phyloP scores from a whole-genome alignment of 2,797 vertebrate genomes.

The Liparis tanakae region DNA sequence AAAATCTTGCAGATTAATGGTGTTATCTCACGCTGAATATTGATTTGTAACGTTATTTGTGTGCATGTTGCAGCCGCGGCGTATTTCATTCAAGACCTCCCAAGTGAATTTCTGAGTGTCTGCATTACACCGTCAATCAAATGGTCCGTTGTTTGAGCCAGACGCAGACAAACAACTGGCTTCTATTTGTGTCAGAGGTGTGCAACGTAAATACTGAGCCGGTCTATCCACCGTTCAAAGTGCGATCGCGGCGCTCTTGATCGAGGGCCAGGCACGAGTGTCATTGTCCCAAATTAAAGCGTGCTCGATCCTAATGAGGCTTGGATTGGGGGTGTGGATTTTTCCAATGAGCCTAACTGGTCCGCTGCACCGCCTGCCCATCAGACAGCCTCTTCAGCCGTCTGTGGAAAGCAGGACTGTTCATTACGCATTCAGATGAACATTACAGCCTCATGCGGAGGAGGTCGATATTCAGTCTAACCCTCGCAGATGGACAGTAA shows the following conservation, averaged over 20 bases:
- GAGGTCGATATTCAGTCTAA: conserved; percentile 63
- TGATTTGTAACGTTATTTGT: not conserved
- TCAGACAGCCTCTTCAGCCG: conserved; percentile 42
- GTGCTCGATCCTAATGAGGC: conserved; percentile 60
- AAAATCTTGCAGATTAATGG: not conserved
- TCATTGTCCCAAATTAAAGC: conserved; percentile 56
- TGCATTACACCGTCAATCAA: conserved; percentile 29
- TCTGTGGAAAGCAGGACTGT: conserved; percentile 49
- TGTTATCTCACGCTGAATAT: not conserved
- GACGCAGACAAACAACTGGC: not conserved
- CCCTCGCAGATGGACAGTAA: conserved; percentile 79
- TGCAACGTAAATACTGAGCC: conserved; percentile 35
- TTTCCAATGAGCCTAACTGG: conserved; percentile 66
- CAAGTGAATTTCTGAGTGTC: conserved; percentile 8
- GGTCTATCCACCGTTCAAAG: conserved; percentile 39
- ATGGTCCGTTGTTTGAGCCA: conserved; percentile 7
- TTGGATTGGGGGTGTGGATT: conserved; percentile 58
- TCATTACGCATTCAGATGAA: conserved; percentile 74
- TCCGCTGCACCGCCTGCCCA: conserved; percentile 36
- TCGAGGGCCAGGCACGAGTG: conserved; percentile 31
- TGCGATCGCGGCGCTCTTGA: conserved; percentile 49
- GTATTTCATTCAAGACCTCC: conserved; percentile 16
- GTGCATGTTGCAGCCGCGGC: not conserved
- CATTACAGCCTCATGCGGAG: conserved; percentile 66
- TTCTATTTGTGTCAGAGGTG: conserved; percentile 14